Conservation (phyloP, 2,113 vertebrate genomes). For the Aix galericulata region DNA sequence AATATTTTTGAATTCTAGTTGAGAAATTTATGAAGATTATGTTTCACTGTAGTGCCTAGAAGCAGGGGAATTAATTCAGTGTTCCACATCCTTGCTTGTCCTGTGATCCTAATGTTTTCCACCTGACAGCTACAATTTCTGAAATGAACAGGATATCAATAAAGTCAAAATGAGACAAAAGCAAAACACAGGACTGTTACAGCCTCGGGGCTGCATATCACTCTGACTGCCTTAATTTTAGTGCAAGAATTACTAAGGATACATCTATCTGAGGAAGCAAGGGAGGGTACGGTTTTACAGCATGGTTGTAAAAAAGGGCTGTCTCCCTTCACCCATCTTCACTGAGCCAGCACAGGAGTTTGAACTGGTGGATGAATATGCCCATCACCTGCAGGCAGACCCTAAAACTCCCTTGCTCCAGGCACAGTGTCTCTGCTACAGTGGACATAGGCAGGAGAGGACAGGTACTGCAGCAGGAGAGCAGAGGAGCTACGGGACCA, state of each 20-base stretch:
- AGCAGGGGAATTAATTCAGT: not conserved
- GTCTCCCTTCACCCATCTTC: not conserved
- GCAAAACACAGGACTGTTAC: not conserved
- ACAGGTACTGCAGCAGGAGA: not conserved
- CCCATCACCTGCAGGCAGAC: not conserved
- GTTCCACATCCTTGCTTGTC: not conserved
- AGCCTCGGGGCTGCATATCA: not conserved
- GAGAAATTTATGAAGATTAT: not conserved
- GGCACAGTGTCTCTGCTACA: accelerated
- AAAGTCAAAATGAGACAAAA: not conserved
- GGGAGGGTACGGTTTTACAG: not conserved
- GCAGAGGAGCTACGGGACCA: not conserved
- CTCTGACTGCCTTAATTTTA: not conserved
- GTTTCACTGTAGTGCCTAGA: not conserved
- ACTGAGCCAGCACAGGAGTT: not conserved
- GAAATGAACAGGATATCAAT: not conserved
- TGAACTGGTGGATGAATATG: not conserved
- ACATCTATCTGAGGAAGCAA: not conserved
- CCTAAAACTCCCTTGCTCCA: not conserved
- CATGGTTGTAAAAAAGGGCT: not conserved
- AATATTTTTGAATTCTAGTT: not conserved
- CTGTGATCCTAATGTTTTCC: not conserved
- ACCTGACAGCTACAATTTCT: not conserved
- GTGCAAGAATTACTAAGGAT: not conserved
- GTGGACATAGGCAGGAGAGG: accelerated